Evolutionary conservation across 1,140 invertebrate species (phyloP).

Genomic region (Ruditapes philippinarum): DNA sequence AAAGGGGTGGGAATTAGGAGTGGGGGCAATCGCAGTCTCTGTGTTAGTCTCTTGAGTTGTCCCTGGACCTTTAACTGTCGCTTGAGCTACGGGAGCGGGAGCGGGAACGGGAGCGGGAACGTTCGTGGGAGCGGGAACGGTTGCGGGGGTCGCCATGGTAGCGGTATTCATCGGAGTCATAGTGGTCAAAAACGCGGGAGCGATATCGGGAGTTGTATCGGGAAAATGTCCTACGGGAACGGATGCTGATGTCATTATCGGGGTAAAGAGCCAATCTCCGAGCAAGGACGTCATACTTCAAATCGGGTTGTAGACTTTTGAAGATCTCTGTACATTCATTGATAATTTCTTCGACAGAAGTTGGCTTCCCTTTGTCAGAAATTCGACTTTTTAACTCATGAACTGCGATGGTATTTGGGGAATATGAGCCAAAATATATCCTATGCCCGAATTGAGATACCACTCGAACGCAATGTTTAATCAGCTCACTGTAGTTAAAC

Average conservation of each 20-base stretch:
- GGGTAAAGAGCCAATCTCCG: not conserved
- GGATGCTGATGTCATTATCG: not conserved
- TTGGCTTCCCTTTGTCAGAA: not conserved
- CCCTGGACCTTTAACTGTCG: too few relatives aligned
- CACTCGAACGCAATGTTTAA: not conserved
- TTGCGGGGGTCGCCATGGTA: not conserved
- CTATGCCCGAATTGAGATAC: not conserved
- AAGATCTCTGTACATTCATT: not conserved
- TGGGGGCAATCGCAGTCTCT: too few relatives aligned
- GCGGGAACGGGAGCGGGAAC: conserved; percentile 35
- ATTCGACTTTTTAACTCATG: not conserved
- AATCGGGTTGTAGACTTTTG: not conserved
- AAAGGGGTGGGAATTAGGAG: too few relatives aligned
- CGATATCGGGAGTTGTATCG: not conserved
- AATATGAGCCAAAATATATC: not conserved
- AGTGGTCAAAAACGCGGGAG: not conserved
- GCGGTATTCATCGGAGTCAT: not conserved
- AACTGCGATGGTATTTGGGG: not conserved
- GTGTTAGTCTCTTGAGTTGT: too few relatives aligned
- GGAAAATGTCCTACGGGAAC: not conserved
- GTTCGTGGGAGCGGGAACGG: conserved; percentile 28
- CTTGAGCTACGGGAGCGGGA: conserved; percentile 36
- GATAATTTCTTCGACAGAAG: not conserved
- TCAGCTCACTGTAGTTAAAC: not conserved
- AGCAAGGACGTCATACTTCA: not conserved